Percentiles rank a stretch among this genome's conserved stretches.
These are phyloP conservation scores for Hybos culiciformis DNA, from an alignment of 2,888 invertebrate species.

Conservation along the genomic window DNA sequence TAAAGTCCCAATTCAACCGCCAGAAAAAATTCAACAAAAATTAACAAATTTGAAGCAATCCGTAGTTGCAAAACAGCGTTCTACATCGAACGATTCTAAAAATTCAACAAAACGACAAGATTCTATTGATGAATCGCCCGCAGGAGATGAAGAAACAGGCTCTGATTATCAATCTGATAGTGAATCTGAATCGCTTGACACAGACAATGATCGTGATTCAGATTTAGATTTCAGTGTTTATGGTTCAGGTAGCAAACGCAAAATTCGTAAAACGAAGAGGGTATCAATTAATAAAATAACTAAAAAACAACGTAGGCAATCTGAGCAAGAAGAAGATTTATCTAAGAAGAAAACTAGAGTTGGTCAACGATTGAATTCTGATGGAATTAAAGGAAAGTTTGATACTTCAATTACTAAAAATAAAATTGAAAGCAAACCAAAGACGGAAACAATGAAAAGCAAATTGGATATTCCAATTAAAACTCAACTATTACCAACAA, in stretches of 20 bases:
- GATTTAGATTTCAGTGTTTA: conserved; percentile 50
- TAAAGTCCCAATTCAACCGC: conserved; percentile 19
- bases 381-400: too few relatives aligned
- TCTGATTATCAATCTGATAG: conserved; percentile 40
- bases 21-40: background rate
- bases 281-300: background rate
- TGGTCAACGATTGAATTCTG: background rate
- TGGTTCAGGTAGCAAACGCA: conserved; percentile 32
- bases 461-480: too few relatives aligned
- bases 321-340: background rate
- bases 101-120: background rate
- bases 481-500: background rate
- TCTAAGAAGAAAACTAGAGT: background rate
- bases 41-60: background rate
- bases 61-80: conserved; percentile 6
- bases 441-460: too few relatives aligned
- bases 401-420: too few relatives aligned
- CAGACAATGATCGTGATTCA: conserved; percentile 42
- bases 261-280: conserved; percentile 11
- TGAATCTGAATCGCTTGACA: conserved; percentile 31
- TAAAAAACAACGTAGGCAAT: background rate
- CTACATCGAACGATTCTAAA: conserved; percentile 7
- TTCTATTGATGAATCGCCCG: conserved; percentile 10
- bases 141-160: conserved; percentile 18
- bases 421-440: too few relatives aligned